Base-by-base conservation (phyloP, 2,113 vertebrate genomes). In the Callithrix jacchus region DNA sequence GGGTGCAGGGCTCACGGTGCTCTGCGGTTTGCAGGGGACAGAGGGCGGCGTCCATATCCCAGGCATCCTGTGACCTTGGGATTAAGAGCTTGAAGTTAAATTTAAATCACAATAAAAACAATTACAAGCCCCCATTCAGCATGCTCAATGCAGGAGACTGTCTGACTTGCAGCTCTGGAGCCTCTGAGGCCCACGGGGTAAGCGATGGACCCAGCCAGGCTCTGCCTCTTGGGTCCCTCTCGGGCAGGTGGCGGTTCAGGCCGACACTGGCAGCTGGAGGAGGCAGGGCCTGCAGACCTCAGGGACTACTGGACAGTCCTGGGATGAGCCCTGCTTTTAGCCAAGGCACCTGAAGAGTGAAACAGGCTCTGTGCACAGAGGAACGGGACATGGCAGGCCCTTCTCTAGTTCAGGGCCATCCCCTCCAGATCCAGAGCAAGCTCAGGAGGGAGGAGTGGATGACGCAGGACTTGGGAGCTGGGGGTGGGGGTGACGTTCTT, bases 31-130 rank as follows among this genome's bases (percentile, higher is more conserved):
- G 25, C 3, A 58, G 30, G 30, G 35, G 25, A 16, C 8, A 30
- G 42, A n/a, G 47, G 32, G 40, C n/a, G 6, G 8, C 7, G 0
- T 37, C 6, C 0, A 13, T 5, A 35, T 23, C 42, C 20, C 0
- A 3, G 80, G 16, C 1, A 2, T 32, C 21, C 1, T 0, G 1
- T 32, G 27, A 30, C 27, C 3, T 64, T 17, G 1, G 88, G 71
- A 74, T 80, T 40, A 88, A 88, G 77, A 91, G 10, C 87, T 92
- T 92, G 10, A 40, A 3, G 0, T 49, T 90, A 52, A 9, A 30
- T 95, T 96, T 83, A 95, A 95, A 96, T 94, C 61, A 64, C 56
- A 32, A 58, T 92, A 61, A 25, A 30, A 13, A 13, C 58, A 14
- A 0, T 10, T 54, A n/a, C 0, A 76, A 87, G 54, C 68, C 45